Conservation (phyloP, 1,140 invertebrate species). For the Euwallacea similis region DNA sequence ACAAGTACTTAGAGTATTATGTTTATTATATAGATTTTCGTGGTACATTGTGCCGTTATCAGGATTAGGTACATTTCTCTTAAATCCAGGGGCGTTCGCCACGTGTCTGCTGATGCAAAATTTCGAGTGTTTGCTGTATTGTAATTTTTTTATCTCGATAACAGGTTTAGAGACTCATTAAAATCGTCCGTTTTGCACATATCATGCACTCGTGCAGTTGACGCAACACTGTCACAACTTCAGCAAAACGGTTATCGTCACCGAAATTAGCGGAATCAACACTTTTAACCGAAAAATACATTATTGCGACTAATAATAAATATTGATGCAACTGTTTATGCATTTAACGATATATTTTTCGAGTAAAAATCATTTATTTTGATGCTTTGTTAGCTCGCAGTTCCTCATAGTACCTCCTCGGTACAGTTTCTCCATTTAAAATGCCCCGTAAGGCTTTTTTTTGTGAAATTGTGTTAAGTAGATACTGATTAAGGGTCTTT, state of each 20-base stretch:
- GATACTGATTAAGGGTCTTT: too few relatives aligned
- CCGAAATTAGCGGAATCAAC: conserved; percentile 1
- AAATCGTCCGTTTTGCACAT: not conserved
- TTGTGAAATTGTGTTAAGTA: too few relatives aligned
- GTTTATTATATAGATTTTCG: too few relatives aligned
- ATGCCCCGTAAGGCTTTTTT: too few relatives aligned
- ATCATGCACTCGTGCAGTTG: conserved; percentile 12
- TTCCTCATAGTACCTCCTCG: too few relatives aligned
- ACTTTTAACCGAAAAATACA: conserved; percentile 6
- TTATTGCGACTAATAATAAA: conserved; percentile 1
- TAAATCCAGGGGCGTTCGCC: too few relatives aligned
- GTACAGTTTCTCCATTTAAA: too few relatives aligned
- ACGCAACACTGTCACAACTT: conserved; percentile 1
- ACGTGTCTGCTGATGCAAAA: too few relatives aligned
- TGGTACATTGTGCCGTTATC: too few relatives aligned
- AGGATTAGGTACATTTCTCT: too few relatives aligned
- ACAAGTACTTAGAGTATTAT: too few relatives aligned
- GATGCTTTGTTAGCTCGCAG: not conserved
- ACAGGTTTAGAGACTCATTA: not conserved
- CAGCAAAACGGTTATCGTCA: conserved; percentile 4
- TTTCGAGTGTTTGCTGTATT: not conserved
- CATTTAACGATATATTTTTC: conserved; percentile 3
- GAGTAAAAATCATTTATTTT: not conserved
- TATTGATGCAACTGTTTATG: conserved; percentile 9
- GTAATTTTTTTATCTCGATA: not conserved